These are phyloP conservation scores for Pentalonia nigronervosa DNA, from an alignment of 1,140 invertebrate genomes.

Conservation along the genomic window DNA sequence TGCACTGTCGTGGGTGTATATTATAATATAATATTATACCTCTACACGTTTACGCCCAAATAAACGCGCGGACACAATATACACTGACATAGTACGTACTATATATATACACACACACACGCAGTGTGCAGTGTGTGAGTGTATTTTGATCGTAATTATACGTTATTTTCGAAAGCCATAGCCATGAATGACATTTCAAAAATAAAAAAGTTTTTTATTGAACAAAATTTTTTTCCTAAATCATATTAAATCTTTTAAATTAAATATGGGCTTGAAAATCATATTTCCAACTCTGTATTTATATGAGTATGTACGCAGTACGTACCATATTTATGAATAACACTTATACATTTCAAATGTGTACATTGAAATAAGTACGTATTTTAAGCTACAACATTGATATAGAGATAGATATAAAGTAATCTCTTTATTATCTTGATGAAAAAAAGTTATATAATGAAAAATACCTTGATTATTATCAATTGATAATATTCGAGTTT, in stretches of 20 bases:
- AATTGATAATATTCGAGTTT: not conserved
- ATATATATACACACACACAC: not conserved
- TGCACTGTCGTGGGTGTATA: not conserved
- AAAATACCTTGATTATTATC: not conserved
- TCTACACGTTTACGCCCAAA: not conserved
- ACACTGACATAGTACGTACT: not conserved
- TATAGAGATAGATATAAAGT: not conserved
- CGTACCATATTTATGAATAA: not conserved
- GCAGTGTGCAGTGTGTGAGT: not conserved
- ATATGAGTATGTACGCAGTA: not conserved
- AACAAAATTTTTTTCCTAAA: not conserved
- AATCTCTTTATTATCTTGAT: constrained; percentile 4
- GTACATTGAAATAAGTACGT: not conserved
- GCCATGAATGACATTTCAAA: not conserved
- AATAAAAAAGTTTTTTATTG: not conserved
- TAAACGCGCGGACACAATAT: not conserved
- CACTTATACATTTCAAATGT: not conserved
- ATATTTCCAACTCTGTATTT: not conserved
- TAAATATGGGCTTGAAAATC: not conserved
- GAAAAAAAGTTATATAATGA: not conserved
- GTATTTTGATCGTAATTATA: not conserved
- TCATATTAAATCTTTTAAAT: no score
- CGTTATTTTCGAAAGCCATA: no score
- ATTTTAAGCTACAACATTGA: not conserved
- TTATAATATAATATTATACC: not conserved